Conservation (phyloP, 2,888 invertebrate genomes). For the Beris chalybata region DNA sequence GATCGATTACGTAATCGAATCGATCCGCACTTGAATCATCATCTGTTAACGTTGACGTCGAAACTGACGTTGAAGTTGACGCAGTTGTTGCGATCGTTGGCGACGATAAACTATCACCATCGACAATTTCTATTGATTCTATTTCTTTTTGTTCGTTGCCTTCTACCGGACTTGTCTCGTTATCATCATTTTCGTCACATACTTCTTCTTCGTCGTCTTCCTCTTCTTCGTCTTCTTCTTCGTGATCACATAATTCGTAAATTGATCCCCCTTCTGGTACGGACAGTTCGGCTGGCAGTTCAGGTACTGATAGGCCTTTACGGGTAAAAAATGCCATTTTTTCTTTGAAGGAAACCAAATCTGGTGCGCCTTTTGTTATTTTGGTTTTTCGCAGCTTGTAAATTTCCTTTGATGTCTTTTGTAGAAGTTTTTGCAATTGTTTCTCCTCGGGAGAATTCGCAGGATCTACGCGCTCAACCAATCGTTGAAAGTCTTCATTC, state of each 20-base stretch:
- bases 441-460: constrained; percentile 59
- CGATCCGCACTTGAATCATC: constrained; percentile 51
- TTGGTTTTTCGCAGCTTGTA: constrained; percentile 85
- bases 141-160: constrained; percentile 45
- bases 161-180: constrained; percentile 56
- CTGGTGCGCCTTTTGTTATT: constrained; percentile 85
- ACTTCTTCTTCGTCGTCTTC: constrained; percentile 49
- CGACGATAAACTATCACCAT: constrained; percentile 34
- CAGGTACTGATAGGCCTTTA: constrained; percentile 74
- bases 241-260: constrained; percentile 40
- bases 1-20: constrained; percentile 81
- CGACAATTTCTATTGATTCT: constrained; percentile 37
- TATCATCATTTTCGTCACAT: constrained; percentile 50
- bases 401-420: constrained; percentile 88
- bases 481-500: constrained; percentile 80
- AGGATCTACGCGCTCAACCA: constrained; percentile 59
- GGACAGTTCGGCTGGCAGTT: constrained; percentile 66
- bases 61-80: constrained; percentile 25
- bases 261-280: constrained; percentile 56
- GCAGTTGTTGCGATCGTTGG: constrained; percentile 33
- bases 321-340: constrained; percentile 96
- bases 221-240: constrained; percentile 26
- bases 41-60: constrained; percentile 32
- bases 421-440: constrained; percentile 74
- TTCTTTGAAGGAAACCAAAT: constrained; percentile 90